A percentile compares a stretch with the other conserved stretches of the same genome.
These are phyloP conservation scores for Parthenolecanium corni DNA, from an alignment of 2,888 invertebrate genomes.

Conservation along the genomic window DNA sequence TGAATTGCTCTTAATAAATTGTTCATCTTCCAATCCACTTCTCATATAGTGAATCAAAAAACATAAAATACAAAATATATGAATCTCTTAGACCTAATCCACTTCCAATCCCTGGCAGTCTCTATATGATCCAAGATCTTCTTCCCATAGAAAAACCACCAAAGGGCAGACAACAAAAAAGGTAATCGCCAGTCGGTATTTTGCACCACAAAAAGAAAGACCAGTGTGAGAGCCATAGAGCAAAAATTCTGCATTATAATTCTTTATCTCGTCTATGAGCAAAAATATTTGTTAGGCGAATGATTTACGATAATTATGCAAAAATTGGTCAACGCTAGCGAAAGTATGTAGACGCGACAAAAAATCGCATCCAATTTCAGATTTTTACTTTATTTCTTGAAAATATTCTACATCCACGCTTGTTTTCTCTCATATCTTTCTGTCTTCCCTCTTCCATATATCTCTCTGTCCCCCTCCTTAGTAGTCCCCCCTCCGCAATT, in stretches of 20 bases:
- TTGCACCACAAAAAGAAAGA: not conserved
- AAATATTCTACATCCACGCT: not conserved
- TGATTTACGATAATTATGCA: constrained; percentile 13
- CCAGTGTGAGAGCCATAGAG: not conserved
- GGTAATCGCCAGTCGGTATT: not conserved
- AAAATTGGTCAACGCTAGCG: not conserved
- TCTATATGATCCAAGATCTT: too few species aligned
- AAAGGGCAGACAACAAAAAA: too few species aligned
- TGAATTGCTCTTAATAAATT: too few species aligned
- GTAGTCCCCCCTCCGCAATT: too few species aligned
- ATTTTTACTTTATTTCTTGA: constrained; percentile 2
- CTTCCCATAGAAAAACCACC: too few species aligned
- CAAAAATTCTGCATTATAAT: constrained; percentile 4
- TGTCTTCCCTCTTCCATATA: not conserved
- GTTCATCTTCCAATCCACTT: too few species aligned
- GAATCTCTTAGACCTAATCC: too few species aligned
- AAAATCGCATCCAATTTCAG: constrained; percentile 17
- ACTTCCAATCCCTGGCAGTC: too few species aligned
- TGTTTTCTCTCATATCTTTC: not conserved
- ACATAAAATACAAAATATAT: too few species aligned
- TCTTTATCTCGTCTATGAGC: not conserved
- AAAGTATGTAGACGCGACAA: constrained; percentile 21
- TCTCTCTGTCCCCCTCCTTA: not conserved
- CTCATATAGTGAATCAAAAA: too few species aligned
- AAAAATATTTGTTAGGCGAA: not conserved